Evolutionary conservation across 2,797 vertebrate genomes (phyloP).

Genomic region (Chloroceryle inda): DNA sequence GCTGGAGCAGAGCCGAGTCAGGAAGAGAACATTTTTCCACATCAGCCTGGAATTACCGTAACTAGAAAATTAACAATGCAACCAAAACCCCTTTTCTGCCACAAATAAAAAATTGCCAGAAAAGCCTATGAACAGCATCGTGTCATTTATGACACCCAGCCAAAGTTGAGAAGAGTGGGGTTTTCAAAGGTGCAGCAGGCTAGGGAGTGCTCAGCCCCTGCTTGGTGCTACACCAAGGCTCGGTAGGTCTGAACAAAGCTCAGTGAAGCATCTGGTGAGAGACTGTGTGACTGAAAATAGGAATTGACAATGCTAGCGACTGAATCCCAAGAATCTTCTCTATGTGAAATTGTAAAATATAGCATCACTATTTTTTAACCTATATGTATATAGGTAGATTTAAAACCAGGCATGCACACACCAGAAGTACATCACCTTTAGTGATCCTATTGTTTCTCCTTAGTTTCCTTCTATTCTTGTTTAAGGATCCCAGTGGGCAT

Average conservation of each 20-base stretch:
- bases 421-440: background rate
- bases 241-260: background rate
- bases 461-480: background rate
- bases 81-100: background rate
- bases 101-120: background rate
- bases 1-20: fast-evolving
- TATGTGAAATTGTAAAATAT: background rate
- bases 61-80: background rate
- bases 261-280: background rate
- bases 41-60: background rate
- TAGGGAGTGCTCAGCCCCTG: background rate
- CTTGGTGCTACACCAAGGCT: background rate
- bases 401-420: background rate
- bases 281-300: background rate
- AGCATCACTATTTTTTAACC: background rate
- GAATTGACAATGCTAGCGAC: background rate
- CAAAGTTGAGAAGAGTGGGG: background rate
- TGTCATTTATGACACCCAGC: background rate
- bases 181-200: background rate
- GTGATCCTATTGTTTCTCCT: background rate
- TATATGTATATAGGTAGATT: background rate
- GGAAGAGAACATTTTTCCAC: background rate
- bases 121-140: background rate
- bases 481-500: background rate
- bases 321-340: background rate